A percentile compares a stretch with the other conserved stretches of the same genome.
phyloP scores from a whole-genome alignment of 53 echinoderm and acorn worm genomes.

The Mesocentrotus franciscanus region DNA sequence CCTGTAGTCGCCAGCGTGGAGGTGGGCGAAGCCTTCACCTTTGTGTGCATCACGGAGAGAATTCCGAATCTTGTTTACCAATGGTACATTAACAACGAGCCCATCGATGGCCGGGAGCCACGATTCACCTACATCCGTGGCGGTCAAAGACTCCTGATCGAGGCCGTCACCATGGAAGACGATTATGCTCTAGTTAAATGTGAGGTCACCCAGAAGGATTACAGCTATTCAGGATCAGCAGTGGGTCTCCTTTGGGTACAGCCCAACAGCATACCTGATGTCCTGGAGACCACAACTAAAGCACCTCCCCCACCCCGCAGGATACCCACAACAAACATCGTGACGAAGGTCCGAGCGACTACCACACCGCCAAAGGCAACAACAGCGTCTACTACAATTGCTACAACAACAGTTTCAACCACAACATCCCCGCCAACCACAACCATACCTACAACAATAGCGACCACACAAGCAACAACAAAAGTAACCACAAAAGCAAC shows the following conservation, averaged over 20 bases:
- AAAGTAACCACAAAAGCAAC: background rate
- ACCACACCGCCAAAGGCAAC: slow-evolving; percentile 63
- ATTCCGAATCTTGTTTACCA: slow-evolving; percentile 75
- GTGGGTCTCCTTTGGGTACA: slow-evolving; percentile 81
- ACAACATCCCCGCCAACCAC: slow-evolving; percentile 1
- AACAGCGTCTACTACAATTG: slow-evolving; percentile 48
- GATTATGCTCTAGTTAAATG: slow-evolving; percentile 81
- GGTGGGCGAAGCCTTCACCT: slow-evolving; percentile 69
- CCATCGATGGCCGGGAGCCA: slow-evolving; percentile 67
- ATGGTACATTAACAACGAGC: slow-evolving; percentile 81
- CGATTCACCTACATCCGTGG: slow-evolving; percentile 66
- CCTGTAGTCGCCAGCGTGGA: slow-evolving; percentile 75
- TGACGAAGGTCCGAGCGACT: slow-evolving; percentile 2
- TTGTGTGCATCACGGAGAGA: slow-evolving; percentile 78
- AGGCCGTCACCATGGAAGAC: slow-evolving; percentile 70
- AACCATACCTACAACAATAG: slow-evolving; percentile 21
- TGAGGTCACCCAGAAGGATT: slow-evolving; percentile 71
- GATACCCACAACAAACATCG: background rate
- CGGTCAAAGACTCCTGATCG: slow-evolving; percentile 73
- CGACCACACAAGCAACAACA: slow-evolving; percentile 10
- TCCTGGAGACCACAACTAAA: background rate
- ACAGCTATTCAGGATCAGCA: slow-evolving; percentile 68
- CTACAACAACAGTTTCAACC: background rate
- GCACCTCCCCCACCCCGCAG: background rate
- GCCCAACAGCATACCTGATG: slow-evolving; percentile 41